phyloP scores from a whole-genome alignment of 2,888 invertebrate genomes.

The Eueremaeus valkanovi region DNA sequence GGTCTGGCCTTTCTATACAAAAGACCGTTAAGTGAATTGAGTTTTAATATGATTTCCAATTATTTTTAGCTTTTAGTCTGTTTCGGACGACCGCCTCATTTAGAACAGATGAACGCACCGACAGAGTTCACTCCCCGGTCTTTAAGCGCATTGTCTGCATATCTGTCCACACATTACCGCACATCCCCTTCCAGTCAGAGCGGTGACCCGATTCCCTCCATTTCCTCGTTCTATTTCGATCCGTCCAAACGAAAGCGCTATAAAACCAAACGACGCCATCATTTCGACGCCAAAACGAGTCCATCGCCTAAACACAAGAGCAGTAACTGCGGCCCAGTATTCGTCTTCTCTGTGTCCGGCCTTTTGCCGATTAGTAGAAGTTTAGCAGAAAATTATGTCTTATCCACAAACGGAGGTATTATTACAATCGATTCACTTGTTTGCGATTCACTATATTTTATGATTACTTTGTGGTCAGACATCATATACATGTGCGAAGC shows the following conservation, averaged over 20 bases:
- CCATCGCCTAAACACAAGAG: conserved; percentile 43
- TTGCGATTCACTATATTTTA: too few species aligned
- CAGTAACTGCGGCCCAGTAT: conserved; percentile 57
- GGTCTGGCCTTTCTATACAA: conserved; percentile 40
- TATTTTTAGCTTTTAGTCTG: conserved; percentile 64
- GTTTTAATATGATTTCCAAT: neutral
- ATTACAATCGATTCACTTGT: too few species aligned
- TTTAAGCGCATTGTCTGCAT: conserved; percentile 65
- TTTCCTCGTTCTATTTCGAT: conserved; percentile 39
- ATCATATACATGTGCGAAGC: conserved; percentile 71
- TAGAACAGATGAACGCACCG: conserved; percentile 48
- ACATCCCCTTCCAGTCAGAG: neutral
- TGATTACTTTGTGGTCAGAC: too few species aligned
- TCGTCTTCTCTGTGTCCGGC: conserved; percentile 64
- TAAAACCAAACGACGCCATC: conserved; percentile 21
- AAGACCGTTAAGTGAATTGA: neutral
- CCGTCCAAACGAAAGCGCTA: conserved; percentile 26
- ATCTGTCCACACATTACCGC: conserved; percentile 38
- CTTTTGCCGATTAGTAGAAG: conserved; percentile 74
- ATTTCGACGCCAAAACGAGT: conserved; percentile 46
- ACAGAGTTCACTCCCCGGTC: conserved; percentile 68
- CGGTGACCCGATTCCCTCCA: conserved; percentile 1
- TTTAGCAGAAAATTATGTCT: conserved; percentile 77
- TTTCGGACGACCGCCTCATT: conserved; percentile 70
- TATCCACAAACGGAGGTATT: conserved; percentile 54